Percentiles rank a stretch among this genome's conserved stretches.
These are phyloP conservation scores for Oryzias woworae DNA, from an alignment of 2,113 vertebrate species.

Conservation along the genomic window DNA sequence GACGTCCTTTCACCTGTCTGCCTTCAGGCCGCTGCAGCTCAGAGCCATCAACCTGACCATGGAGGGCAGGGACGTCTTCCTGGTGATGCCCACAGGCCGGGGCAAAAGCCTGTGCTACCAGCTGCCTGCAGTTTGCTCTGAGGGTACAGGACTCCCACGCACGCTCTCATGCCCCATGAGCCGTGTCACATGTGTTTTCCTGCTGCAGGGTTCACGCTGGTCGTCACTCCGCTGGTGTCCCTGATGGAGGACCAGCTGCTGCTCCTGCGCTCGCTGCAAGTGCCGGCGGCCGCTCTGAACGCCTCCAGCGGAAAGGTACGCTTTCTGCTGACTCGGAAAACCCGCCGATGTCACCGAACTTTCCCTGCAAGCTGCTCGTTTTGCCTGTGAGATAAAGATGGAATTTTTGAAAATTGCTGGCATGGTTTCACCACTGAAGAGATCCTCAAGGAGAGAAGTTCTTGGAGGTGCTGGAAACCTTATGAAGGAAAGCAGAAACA, in stretches of 20 bases:
- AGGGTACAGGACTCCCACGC: conserved; percentile 71
- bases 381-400: too few relatives aligned
- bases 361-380: too few relatives aligned
- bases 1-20: conserved; percentile 81
- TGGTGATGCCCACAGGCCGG: conserved; percentile 96
- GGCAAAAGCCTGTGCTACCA: conserved; percentile 98
- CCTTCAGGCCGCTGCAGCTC: conserved; percentile 87
- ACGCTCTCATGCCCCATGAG: background rate
- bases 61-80: conserved; percentile 88
- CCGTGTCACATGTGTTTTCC: background rate
- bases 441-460: too few relatives aligned
- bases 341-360: too few relatives aligned
- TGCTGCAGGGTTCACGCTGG: conserved; percentile 88
- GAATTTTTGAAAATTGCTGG: too few relatives aligned
- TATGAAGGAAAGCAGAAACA: too few relatives aligned
- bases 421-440: too few relatives aligned
- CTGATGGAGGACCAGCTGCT: conserved; percentile 98
- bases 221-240: conserved; percentile 92
- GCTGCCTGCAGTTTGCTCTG: conserved; percentile 88
- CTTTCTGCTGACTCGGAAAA: too few relatives aligned
- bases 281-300: conserved; percentile 86
- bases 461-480: too few relatives aligned
- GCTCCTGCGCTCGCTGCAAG: conserved; percentile 84
- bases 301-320: conserved; percentile 89
- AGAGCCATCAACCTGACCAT: conserved; percentile 90